Percentiles rank a stretch among this genome's conserved stretches.
These are phyloP conservation scores for Harpagifer antarcticus DNA, from an alignment of 2,797 vertebrate genomes.

Conservation along the genomic window DNA sequence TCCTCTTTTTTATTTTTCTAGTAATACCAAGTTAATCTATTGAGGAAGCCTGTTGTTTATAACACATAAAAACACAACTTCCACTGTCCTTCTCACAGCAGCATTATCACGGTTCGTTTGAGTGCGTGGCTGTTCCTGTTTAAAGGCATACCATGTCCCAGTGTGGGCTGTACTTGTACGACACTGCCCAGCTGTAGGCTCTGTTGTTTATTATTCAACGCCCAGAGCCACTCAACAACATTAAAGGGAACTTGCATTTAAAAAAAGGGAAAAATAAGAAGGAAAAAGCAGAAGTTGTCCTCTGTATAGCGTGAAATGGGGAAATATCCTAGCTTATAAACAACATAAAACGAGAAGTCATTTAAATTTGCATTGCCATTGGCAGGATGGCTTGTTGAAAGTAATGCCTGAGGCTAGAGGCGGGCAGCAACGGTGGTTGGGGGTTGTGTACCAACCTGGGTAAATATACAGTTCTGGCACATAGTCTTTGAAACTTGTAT, in stretches of 20 bases:
- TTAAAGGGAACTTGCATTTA: conserved; percentile 58
- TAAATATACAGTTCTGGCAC: conserved; percentile 42
- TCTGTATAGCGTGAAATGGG: conserved; percentile 50
- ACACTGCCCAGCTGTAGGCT: conserved; percentile 32
- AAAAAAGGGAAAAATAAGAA: conserved; percentile 45
- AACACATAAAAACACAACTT: conserved; percentile 10
- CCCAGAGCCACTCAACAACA: conserved; percentile 29
- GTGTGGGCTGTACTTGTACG: conserved; percentile 21
- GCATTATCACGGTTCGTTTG: conserved; percentile 2
- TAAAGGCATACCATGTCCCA: conserved; percentile 3
- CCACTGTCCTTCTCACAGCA: conserved; percentile 9
- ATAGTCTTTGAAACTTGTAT: not conserved
- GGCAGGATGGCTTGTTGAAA: conserved; percentile 54
- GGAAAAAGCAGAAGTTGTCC: conserved; percentile 76
- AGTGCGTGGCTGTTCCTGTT: conserved; percentile 33
- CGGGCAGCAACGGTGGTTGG: conserved; percentile 42
- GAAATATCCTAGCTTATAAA: conserved; percentile 66
- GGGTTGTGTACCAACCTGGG: conserved; percentile 51
- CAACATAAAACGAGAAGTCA: conserved; percentile 77
- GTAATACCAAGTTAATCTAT: conserved; percentile 49
- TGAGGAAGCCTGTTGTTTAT: conserved; percentile 60
- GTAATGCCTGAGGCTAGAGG: conserved; percentile 45
- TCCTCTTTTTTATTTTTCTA: conserved; percentile 41
- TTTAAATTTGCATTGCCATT: conserved; percentile 69
- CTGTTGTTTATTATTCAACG: conserved; percentile 55